These are phyloP conservation scores for Hestina assimilis DNA, from an alignment of 1,140 invertebrate genomes.

Conservation along the genomic window DNA sequence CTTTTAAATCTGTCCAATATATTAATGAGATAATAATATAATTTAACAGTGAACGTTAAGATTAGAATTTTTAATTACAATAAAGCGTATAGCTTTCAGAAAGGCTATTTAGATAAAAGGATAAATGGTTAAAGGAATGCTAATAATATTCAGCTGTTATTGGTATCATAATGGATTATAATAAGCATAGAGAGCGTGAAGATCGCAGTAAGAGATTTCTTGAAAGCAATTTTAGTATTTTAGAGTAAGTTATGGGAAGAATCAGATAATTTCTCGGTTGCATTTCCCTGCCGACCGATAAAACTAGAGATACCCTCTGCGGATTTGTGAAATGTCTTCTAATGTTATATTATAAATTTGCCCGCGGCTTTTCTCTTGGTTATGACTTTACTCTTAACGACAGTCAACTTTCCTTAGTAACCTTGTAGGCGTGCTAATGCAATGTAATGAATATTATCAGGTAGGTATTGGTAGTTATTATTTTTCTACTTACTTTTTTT, in stretches of 20 bases:
- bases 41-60: conserved; percentile 20
- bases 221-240: conserved; percentile 76
- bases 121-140: conserved; percentile 52
- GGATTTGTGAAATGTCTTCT: conserved; percentile 37
- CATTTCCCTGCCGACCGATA: conserved; percentile 60
- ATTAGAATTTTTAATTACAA: conserved; percentile 27
- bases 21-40: conserved; percentile 33
- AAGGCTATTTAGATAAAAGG: conserved; percentile 41
- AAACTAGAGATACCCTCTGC: conserved; percentile 43
- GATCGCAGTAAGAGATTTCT: conserved; percentile 71
- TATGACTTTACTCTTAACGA: conserved; percentile 4
- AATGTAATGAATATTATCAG: background rate
- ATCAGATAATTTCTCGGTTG: conserved; percentile 70
- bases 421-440: background rate
- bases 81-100: conserved; percentile 30
- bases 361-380: conserved; percentile 4
- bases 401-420: background rate
- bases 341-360: conserved; percentile 24
- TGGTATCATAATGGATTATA: conserved; percentile 72
- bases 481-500: too few relatives aligned
- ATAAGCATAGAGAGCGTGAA: conserved; percentile 71
- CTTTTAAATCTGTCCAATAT: too few relatives aligned
- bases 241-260: conserved; percentile 70
- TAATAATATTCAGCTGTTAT: conserved; percentile 70
- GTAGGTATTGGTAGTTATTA: too few relatives aligned